Base-by-base conservation (phyloP, 2,113 vertebrate genomes). In the Irena cyanogastra region DNA sequence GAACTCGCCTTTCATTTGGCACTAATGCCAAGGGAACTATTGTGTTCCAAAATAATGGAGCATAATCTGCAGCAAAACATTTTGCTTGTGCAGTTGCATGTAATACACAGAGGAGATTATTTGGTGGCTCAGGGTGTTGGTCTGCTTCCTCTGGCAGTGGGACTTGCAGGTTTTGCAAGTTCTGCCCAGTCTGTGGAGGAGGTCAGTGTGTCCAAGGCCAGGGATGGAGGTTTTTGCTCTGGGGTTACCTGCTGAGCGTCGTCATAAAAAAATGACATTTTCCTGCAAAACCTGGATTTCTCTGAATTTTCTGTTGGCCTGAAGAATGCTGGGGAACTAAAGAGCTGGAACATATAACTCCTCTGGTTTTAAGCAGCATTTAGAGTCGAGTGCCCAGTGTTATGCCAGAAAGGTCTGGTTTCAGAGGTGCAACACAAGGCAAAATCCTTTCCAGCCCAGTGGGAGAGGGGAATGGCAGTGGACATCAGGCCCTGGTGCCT, bases 161-260 rank as follows among this genome's bases (percentile, higher is more conserved):
- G 12, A 16, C n/a, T 8, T 10, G 60, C 15, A 53, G 86, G 35
- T 54, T 92, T 50, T 53, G 17, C n/a, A n/a, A 9, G n/a, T 22
- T 24, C 1, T 9, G 10, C 45, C 60, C 13, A 1, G 0, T 7
- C 37, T 26, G 1, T 1, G 4, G 20, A 33, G 66, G 35, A 49
- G 13, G 11, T 20, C 0, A 3, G 6, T 5, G 31, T 24, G 20
- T 6, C 56, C 85, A 3, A 52, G 19, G 49, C n/a, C 61, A 50
- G 90, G 39, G 33, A 13, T 1, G 2, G 52, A 45, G 39, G 9
- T 26, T 33, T 65, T 59, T 10, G 5, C 35, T 33, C 69, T 4
- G 52, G 41, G 50, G 16, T 60, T 53, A 9, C 1, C 0, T 18
- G n/a, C 10, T 3, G 2, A 23, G 37, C 6, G 50, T 21, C 61